Evolutionary conservation across 1,140 invertebrate species (phyloP).

Genomic region (Ctenoplectra terminalis): DNA sequence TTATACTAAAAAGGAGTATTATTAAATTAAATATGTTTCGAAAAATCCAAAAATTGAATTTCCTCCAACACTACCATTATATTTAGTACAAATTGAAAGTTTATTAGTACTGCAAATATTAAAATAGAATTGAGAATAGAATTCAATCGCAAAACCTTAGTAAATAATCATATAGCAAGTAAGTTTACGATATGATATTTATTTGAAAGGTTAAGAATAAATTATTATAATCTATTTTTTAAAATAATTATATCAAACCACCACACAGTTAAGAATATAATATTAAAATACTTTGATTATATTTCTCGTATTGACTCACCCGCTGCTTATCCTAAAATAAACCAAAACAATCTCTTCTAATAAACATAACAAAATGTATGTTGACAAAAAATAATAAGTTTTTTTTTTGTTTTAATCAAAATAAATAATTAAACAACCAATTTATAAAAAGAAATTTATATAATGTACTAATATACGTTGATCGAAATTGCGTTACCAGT

Average conservation of each 20-base stretch:
- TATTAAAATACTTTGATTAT: conserved; percentile 53
- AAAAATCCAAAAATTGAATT: background rate
- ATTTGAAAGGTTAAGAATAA: background rate
- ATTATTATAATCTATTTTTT: background rate
- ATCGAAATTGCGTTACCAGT: background rate
- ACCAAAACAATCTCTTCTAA: conserved; percentile 61
- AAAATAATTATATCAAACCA: conserved; percentile 67
- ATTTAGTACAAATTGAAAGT: background rate
- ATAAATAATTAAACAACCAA: conserved; percentile 21
- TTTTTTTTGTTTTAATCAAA: conserved; percentile 56
- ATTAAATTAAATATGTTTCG: conserved; percentile 7
- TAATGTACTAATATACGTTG: background rate
- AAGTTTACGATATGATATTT: background rate
- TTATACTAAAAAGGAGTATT: conserved; percentile 2
- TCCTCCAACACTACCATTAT: background rate
- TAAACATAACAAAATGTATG: conserved; percentile 55
- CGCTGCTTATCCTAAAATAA: conserved; percentile 79
- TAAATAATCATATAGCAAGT: background rate
- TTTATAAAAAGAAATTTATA: background rate
- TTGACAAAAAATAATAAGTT: conserved; percentile 21
- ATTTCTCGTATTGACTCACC: conserved; percentile 75
- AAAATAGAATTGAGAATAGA: conserved; percentile 7
- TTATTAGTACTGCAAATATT: background rate
- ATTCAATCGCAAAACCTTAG: background rate
- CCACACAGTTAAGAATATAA: conserved; percentile 66